Conservation (phyloP, 2,797 vertebrate genomes). For the Fratercula arctica region DNA sequence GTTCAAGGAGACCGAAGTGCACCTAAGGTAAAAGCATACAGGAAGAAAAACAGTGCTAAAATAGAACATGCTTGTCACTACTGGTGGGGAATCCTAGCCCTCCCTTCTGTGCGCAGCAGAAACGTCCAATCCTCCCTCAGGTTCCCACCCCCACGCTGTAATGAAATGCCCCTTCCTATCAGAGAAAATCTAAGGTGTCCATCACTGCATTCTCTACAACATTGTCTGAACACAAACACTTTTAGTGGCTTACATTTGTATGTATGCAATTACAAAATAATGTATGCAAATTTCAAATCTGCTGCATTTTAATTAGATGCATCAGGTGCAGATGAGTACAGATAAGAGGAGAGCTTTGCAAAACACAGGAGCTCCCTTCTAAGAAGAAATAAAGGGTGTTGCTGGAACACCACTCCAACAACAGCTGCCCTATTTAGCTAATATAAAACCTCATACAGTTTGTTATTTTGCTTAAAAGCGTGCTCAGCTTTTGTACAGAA, state of each 20-base stretch:
- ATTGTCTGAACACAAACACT: fast-evolving
- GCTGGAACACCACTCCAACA: constrained; percentile 42
- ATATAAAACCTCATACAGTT: not conserved
- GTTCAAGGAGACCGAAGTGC: not conserved
- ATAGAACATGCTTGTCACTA: not conserved
- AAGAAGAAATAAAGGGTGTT: constrained; percentile 19
- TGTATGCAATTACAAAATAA: not conserved
- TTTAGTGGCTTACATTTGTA: not conserved
- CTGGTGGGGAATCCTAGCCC: not conserved
- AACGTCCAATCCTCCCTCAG: not conserved
- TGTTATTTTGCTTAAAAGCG: not conserved
- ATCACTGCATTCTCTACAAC: not conserved
- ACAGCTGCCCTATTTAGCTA: constrained; percentile 37
- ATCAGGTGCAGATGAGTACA: constrained; percentile 39
- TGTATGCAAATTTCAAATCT: constrained; percentile 13
- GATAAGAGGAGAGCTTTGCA: constrained; percentile 5
- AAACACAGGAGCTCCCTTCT: constrained; percentile 24
- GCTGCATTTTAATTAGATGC: constrained; percentile 27
- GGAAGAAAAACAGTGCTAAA: not conserved
- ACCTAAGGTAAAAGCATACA: not conserved
- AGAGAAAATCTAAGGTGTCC: not conserved
- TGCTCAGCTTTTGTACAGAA: not conserved
- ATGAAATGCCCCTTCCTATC: not conserved
- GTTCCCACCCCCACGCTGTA: not conserved
- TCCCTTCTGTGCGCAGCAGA: not conserved